phyloP scores from a whole-genome alignment of 2,797 vertebrate genomes.

The Spea hammondii region DNA sequence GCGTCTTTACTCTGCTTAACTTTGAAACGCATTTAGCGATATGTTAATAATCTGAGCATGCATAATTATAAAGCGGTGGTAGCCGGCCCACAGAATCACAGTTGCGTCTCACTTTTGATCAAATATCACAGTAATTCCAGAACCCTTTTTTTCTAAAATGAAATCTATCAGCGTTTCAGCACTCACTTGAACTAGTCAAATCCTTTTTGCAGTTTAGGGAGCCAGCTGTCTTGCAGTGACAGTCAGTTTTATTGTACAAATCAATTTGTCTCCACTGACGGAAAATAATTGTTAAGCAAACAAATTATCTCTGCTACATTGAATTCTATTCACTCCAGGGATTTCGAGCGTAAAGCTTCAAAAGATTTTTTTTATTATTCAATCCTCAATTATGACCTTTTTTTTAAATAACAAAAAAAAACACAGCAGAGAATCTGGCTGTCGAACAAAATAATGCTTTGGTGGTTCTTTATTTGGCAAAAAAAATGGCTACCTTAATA shows the following conservation, averaged over 20 bases:
- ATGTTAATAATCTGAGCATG: constrained; percentile 16
- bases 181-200: constrained; percentile 68
- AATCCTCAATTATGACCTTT: constrained; percentile 57
- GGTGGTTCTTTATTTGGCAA: constrained; percentile 11
- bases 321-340: constrained; percentile 80
- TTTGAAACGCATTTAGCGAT: constrained; percentile 36
- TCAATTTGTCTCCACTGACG: constrained; percentile 94
- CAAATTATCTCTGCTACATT: constrained; percentile 90
- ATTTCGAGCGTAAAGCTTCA: constrained; percentile 65
- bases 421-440: constrained; percentile 40
- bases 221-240: constrained; percentile 66
- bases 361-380: constrained; percentile 56
- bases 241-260: constrained; percentile 82
- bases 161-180: constrained; percentile 56
- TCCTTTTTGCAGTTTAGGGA: constrained; percentile 62
- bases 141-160: constrained; percentile 40
- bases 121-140: constrained; percentile 32
- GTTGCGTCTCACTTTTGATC: constrained; percentile 37
- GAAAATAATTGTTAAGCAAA: constrained; percentile 98
- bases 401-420: constrained; percentile 30
- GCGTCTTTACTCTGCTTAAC: constrained; percentile 30
- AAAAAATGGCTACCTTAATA: neutral
- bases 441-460: neutral
- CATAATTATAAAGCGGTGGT: constrained; percentile 31
- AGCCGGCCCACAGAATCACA: constrained; percentile 14